A percentile compares a stretch with the other conserved stretches of the same genome.
These are phyloP conservation scores for Rhadinocentrus ornatus DNA, from an alignment of 2,797 vertebrate genomes.

Conservation along the genomic window DNA sequence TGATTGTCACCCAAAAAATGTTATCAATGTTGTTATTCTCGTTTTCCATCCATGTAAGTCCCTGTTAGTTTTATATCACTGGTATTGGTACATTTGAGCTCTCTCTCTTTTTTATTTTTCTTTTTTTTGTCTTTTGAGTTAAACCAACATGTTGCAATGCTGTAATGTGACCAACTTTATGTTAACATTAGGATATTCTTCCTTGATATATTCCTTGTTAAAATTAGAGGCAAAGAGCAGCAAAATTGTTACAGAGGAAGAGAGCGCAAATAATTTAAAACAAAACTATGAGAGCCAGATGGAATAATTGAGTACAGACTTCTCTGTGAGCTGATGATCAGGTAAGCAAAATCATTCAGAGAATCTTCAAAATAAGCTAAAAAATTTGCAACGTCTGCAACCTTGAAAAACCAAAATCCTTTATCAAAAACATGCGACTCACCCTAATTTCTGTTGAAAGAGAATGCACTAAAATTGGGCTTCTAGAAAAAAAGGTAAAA, in stretches of 20 bases:
- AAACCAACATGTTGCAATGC: too few species aligned
- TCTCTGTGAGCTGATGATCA: neutral
- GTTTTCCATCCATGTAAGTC: neutral
- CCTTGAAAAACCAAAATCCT: constrained; percentile 15
- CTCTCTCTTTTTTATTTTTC: too few species aligned
- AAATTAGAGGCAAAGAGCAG: neutral
- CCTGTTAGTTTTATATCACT: too few species aligned
- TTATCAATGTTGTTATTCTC: neutral
- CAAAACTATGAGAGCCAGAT: neutral
- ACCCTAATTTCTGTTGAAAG: constrained; percentile 34
- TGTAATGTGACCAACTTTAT: too few species aligned
- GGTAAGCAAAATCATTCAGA: neutral
- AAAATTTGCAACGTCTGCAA: constrained; percentile 36
- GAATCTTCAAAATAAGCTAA: neutral
- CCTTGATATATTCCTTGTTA: too few species aligned
- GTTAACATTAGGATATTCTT: neutral
- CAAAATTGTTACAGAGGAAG: neutral
- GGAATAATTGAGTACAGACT: neutral
- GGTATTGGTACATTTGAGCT: too few species aligned
- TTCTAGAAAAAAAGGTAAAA: constrained; percentile 30
- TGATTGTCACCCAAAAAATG: too few species aligned
- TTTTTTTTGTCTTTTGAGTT: too few species aligned
- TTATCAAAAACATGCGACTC: constrained; percentile 34
- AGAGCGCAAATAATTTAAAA: neutral
- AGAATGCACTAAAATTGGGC: constrained; percentile 16